phyloP scores from a whole-genome alignment of 2,888 invertebrate species.

The Drosophila emarginata region DNA sequence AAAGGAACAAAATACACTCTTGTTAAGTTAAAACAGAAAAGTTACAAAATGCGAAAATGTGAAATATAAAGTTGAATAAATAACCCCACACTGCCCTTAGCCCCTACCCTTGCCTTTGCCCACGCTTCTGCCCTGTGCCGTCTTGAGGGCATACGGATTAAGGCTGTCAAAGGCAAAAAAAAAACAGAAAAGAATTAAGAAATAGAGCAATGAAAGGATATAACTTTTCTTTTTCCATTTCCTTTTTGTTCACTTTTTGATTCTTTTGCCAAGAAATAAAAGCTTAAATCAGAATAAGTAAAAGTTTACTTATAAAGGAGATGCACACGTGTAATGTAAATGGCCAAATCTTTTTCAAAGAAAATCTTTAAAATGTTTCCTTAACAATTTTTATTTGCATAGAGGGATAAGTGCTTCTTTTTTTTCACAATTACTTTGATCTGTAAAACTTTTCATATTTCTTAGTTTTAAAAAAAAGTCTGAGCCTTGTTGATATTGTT shows the following conservation, averaged over 20 bases:
- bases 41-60: slow-evolving; percentile 6
- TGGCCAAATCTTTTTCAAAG: background rate
- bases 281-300: slow-evolving; percentile 39
- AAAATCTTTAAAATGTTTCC: too few species aligned
- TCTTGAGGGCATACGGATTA: slow-evolving; percentile 12
- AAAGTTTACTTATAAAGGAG: slow-evolving; percentile 27
- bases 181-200: background rate
- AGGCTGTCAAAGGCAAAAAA: slow-evolving; percentile 6
- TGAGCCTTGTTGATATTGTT: too few species aligned
- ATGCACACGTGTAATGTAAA: background rate
- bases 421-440: too few species aligned
- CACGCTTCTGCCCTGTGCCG: background rate
- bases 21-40: slow-evolving; percentile 14
- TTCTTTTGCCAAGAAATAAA: slow-evolving; percentile 34
- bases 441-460: too few species aligned
- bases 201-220: slow-evolving; percentile 5
- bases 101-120: background rate
- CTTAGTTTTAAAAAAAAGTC: too few species aligned
- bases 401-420: background rate
- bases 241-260: slow-evolving; percentile 1
- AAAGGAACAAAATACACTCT: slow-evolving; percentile 9
- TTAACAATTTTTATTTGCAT: background rate
- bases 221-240: slow-evolving; percentile 3
- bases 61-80: slow-evolving; percentile 6
- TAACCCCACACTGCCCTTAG: background rate